Evolutionary conservation across 2,797 vertebrate species (phyloP).

Genomic region (Linurgus olivaceus): DNA sequence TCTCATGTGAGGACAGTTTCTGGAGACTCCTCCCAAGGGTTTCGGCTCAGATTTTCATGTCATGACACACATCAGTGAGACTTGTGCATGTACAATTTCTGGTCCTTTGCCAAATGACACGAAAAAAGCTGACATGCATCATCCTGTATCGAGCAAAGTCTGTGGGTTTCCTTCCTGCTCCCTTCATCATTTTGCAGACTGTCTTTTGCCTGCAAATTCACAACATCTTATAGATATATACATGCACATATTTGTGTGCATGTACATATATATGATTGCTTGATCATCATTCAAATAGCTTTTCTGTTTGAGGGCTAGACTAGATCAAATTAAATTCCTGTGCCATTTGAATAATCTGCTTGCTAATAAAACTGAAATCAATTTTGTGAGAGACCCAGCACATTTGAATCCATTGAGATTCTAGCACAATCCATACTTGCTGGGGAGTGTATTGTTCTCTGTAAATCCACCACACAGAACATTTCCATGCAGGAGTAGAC

Average conservation of each 20-base stretch:
- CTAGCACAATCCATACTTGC: background rate
- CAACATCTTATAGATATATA: background rate
- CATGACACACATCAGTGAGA: background rate
- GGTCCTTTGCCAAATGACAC: background rate
- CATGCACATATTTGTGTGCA: fast-evolving
- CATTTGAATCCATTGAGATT: background rate
- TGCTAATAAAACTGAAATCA: background rate
- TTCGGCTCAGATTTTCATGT: background rate
- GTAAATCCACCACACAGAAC: background rate
- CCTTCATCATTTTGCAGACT: background rate
- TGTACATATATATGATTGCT: background rate
- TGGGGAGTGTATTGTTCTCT: background rate
- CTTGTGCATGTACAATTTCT: background rate
- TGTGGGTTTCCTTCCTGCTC: no score
- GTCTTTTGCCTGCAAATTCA: background rate
- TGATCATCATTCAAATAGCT: background rate
- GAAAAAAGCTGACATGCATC: background rate
- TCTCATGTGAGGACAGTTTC: background rate
- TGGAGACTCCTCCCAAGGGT: background rate
- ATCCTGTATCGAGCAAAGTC: background rate
- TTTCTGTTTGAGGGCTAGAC: background rate
- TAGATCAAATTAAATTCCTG: background rate
- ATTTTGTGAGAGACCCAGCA: background rate
- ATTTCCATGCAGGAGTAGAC: background rate
- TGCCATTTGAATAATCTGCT: background rate